phyloP scores from a whole-genome alignment of 92 coral and sea anemone genomes.

The Ricordea florida region DNA sequence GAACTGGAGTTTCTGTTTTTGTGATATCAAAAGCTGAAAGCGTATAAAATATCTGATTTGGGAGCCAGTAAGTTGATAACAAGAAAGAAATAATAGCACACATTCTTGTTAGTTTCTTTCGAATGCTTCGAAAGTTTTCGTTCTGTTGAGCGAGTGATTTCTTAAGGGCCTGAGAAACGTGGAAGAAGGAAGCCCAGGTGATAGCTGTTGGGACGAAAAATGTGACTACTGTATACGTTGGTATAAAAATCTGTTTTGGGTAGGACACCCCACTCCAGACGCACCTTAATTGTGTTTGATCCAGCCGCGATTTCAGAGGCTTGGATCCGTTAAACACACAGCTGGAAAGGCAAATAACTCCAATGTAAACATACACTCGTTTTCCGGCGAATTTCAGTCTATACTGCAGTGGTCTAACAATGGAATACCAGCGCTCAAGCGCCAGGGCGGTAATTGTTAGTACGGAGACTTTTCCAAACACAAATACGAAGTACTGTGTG shows the following conservation, averaged over 20 bases:
- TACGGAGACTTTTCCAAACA: slow-evolving; percentile 67
- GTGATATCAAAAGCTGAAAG: slow-evolving; percentile 69
- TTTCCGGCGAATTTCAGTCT: slow-evolving; percentile 16
- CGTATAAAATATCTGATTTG: slow-evolving; percentile 72
- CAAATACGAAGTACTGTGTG: slow-evolving; percentile 73
- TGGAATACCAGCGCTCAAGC: slow-evolving; percentile 81
- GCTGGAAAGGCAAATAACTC: slow-evolving; percentile 18
- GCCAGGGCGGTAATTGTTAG: slow-evolving; percentile 71
- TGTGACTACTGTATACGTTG: slow-evolving; percentile 5
- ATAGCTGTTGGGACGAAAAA: slow-evolving; percentile 12
- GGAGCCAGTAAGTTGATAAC: slow-evolving; percentile 4
- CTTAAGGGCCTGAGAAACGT: not conserved
- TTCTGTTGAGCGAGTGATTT: not conserved
- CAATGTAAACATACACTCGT: slow-evolving; percentile 38
- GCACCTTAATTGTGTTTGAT: not conserved
- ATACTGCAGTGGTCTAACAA: slow-evolving; percentile 58
- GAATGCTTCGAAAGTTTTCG: not conserved
- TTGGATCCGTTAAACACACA: slow-evolving; percentile 2
- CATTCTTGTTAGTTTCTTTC: slow-evolving; percentile 3
- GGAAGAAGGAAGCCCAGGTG: slow-evolving; percentile 7
- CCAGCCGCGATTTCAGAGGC: not conserved
- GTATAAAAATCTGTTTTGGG: slow-evolving; percentile 15
- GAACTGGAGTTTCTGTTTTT: slow-evolving; percentile 58
- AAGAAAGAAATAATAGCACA: slow-evolving; percentile 2
- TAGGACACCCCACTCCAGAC: not conserved